A percentile compares a stretch with the other conserved stretches of the same genome.
phyloP scores from a whole-genome alignment of 1,140 invertebrate species.

The Pemphigus obesinymphae region DNA sequence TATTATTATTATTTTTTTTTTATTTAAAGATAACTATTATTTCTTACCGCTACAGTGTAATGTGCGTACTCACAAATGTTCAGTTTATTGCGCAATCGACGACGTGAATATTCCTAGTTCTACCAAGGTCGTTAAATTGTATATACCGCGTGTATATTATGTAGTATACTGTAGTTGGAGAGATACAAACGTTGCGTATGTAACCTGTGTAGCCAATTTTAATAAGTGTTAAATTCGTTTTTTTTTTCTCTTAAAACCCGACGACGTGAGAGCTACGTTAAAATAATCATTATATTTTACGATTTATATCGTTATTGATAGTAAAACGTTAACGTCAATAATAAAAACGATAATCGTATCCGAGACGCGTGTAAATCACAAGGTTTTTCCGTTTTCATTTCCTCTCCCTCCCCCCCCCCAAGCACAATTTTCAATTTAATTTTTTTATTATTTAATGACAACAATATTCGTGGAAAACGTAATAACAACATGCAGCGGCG shows the following conservation, averaged over 20 bases:
- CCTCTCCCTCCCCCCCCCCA: not conserved
- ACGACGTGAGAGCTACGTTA: not conserved
- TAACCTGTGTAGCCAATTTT: not conserved
- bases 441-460: not conserved
- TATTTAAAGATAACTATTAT: not conserved
- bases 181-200: not conserved
- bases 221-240: not conserved
- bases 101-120: constrained; percentile 23
- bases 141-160: not conserved
- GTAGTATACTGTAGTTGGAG: not conserved
- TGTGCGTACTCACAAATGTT: not conserved
- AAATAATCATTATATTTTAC: not conserved
- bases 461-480: not conserved
- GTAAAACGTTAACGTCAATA: not conserved
- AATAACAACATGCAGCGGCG: not conserved
- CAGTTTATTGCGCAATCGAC: not conserved
- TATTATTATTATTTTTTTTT: not conserved
- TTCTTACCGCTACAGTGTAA: not conserved
- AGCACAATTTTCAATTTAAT: no score
- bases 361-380: not conserved
- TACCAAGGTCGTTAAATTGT: constrained; percentile 8
- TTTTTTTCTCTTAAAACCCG: not conserved
- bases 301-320: not conserved
- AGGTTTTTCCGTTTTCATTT: not conserved
- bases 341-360: not conserved